Percentiles rank a stretch among this genome's conserved stretches.
Conservation (phyloP, 2,797 vertebrate species). For the Coluber constrictor region DNA sequence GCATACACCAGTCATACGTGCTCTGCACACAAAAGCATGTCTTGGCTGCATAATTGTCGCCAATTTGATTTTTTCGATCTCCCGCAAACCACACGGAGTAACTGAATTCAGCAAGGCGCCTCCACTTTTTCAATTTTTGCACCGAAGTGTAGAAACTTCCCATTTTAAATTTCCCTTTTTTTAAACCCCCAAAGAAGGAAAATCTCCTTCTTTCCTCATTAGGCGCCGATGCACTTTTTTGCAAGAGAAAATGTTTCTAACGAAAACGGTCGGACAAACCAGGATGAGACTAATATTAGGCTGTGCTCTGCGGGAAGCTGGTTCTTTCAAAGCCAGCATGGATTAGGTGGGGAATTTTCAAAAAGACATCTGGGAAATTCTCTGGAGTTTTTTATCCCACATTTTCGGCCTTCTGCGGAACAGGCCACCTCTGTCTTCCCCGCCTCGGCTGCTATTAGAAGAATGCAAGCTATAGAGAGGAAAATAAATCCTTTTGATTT, state of each 20-base stretch:
- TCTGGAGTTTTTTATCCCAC: neutral
- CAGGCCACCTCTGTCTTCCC: neutral
- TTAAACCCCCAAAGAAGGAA: neutral
- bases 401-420: neutral
- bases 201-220: too few species aligned
- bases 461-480: neutral
- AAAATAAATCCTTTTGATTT: neutral
- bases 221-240: neutral
- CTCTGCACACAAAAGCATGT: neutral
- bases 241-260: neutral
- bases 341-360: neutral
- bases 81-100: neutral
- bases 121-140: neutral
- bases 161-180: neutral
- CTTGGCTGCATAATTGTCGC: neutral
- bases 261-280: neutral
- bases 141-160: neutral
- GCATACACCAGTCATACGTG: neutral
- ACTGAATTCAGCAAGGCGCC: neutral
- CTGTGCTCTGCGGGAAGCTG: neutral
- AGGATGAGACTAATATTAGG: neutral
- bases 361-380: neutral
- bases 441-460: neutral
- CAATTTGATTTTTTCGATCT: neutral
- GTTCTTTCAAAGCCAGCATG: neutral